Conservation (phyloP, 2,797 vertebrate genomes). For the Rachycentron canadum region DNA sequence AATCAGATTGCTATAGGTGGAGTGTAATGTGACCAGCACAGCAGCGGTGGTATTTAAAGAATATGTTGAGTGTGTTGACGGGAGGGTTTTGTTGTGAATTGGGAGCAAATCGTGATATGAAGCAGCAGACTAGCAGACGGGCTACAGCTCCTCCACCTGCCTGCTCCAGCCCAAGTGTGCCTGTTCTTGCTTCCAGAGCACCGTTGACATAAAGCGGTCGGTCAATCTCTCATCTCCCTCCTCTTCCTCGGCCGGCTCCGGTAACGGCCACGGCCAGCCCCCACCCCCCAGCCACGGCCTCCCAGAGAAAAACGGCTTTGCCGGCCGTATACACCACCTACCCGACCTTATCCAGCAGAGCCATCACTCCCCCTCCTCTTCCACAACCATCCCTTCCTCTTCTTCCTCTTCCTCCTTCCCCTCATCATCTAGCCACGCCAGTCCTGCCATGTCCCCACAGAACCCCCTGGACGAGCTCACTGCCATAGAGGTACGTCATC, state of each 20-base stretch:
- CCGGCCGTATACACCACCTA: conserved; percentile 96
- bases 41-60: neutral
- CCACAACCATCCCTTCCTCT: conserved; percentile 94
- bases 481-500: conserved; percentile 84
- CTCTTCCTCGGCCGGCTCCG: conserved; percentile 64
- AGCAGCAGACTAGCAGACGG: conserved; percentile 10
- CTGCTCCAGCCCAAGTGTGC: conserved; percentile 90
- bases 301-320: conserved; percentile 97
- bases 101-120: neutral
- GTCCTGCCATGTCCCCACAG: conserved; percentile 96
- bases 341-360: conserved; percentile 99
- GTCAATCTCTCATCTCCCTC: conserved; percentile 67
- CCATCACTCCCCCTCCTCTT: conserved; percentile 97
- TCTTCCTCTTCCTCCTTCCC: conserved; percentile 90
- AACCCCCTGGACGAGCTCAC: conserved; percentile 81
- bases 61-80: conserved; percentile 1
- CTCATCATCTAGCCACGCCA: conserved; percentile 96
- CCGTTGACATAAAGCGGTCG: conserved; percentile 93
- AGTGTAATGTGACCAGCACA: conserved; percentile 4
- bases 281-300: conserved; percentile 86
- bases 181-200: conserved; percentile 99
- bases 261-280: conserved; percentile 68
- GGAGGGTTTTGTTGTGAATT: neutral
- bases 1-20: conserved; percentile 14
- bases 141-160: conserved; percentile 47